Evolutionary conservation across 2,797 vertebrate genomes (phyloP), one percentile per base, ranked within the genome.

Genomic region (Falco berigora): DNA sequence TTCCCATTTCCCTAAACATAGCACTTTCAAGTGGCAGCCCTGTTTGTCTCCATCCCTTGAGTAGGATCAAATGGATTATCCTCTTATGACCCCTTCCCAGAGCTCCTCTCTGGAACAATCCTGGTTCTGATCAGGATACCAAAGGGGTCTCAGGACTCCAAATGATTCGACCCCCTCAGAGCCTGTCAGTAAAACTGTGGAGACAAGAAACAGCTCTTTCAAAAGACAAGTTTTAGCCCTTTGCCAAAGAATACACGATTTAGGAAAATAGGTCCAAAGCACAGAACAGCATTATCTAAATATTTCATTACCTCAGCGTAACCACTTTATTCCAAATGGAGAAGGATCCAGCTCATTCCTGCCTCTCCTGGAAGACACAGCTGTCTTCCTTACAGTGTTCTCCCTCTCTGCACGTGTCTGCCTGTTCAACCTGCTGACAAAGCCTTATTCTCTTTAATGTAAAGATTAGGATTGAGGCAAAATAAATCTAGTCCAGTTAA

Each of bases 231-330:
- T 36, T 91, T 56, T 24, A 84, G 50, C 21, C 58, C 50, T 88
- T 86, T 87, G 94, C 94, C 96, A 96, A 94, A 91, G 58, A 82
- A 89, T 11, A 94, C 74, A 82, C 21, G 58, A 42, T n/a, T 76
- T 62, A 50, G 72, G 77, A 85, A 87, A 91, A 87, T 4, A 7
- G 8, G 38, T 73, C 74, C 77, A 92, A 97, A 93, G 49, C 83
- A 90, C 88, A 88, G 76, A 94, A 81, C 14, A 97, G 27, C 4
- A 18, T 84, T 92, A 82, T 62, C 42, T 91, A 79, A 96, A 82
- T 82, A 76, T 36, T 89, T 91, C 71, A 93, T 92, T 94, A 95
- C 92, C 77, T 96, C 95, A 96, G 73, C 0, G 1, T 28, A 92
- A 67, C 8, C 30, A 66, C 32, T 68, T 86, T 30, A 88, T 81